Conservation (phyloP, 2,113 vertebrate species). For the Brachyistius frenatus region DNA sequence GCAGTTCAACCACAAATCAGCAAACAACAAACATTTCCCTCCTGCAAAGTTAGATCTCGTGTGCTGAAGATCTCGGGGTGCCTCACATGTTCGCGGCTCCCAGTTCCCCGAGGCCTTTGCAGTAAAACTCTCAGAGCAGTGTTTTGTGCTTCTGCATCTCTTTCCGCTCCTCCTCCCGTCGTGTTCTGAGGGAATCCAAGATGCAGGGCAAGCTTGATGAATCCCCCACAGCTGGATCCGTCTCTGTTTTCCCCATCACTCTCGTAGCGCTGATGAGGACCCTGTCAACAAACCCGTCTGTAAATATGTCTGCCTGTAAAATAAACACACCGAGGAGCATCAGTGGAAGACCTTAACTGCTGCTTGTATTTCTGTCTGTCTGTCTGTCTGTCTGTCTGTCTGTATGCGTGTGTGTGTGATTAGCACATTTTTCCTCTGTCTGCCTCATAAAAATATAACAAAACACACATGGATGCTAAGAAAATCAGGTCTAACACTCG, state of each 20-base stretch:
- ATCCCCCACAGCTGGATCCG: slow-evolving; percentile 51
- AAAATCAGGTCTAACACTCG: slow-evolving; percentile 15
- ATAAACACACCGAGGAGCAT: slow-evolving; percentile 22
- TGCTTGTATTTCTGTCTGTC: slow-evolving; percentile 7
- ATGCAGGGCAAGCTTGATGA: slow-evolving; percentile 47
- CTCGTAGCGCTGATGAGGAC: slow-evolving; percentile 26
- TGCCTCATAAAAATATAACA: slow-evolving; percentile 36
- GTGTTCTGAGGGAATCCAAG: slow-evolving; percentile 44
- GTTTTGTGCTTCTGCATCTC: slow-evolving; percentile 28
- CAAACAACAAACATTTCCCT: slow-evolving; percentile 30
- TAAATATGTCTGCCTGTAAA: slow-evolving; percentile 49
- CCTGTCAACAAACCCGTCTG: slow-evolving; percentile 20
- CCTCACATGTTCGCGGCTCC: slow-evolving; percentile 34
- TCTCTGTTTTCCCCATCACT: slow-evolving; percentile 43
- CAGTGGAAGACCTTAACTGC: neutral
- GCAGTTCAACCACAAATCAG: neutral
- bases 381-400: neutral
- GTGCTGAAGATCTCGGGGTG: slow-evolving; percentile 4
- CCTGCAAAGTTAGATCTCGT: slow-evolving; percentile 5
- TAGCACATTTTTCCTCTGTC: slow-evolving; percentile 35
- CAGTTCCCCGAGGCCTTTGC: slow-evolving; percentile 41
- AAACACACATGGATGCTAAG: slow-evolving; percentile 20
- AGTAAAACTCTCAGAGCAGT: slow-evolving; percentile 33
- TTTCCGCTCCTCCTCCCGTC: slow-evolving; percentile 26
- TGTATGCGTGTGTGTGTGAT: slow-evolving; percentile 7